Base-by-base conservation (phyloP, 1,140 invertebrate genomes). In the Anastatus disparis region DNA sequence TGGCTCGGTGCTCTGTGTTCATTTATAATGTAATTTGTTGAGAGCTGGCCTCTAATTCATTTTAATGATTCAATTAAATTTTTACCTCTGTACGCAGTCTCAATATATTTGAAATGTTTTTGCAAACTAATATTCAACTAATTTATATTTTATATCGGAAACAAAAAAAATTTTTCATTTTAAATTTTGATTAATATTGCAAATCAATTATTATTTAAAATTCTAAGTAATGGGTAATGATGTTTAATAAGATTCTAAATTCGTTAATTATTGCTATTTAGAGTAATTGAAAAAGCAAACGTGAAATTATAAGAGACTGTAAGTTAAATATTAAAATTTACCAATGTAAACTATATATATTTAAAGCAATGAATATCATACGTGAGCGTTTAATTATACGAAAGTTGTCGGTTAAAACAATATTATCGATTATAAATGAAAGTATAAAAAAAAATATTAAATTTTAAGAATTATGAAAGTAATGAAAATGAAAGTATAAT, bases 291-390 rank as follows among this genome's bases (percentile, higher is more conserved):
- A 9, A 24, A 61, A 48, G 29, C 20, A 20, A 48, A 27, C 35
- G 64, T 55, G 66, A 74, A 76, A 67, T 74, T 71, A 70, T 69
- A 72, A 75, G 76, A 78, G 75, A 78, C 75, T 76, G 78, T 71
- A 72, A 65, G 64, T 58, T 40, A 13, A 53, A 65, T 59, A 71
- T 71, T n/a, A n/a, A 59, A 58, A 52, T 58, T 38, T 13, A 56
- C 3, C 20, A 15, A 48, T 2, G 26, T 20, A 48, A 42, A 40
- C 4, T 56, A 56, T 38, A n/a, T n/a, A 55, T 44, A 62, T 48
- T 46, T 48, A 20, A 44, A 61, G 24, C 12, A 61, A 61, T 40
- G 15, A 61, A 46, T 29, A 12, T 59, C 9, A 44, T 2, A 44
- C 3, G 24, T n/a, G 24, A 44, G 8, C 9, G 7, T 17, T 22